A percentile compares a stretch with the other conserved stretches of the same genome.
phyloP scores from a whole-genome alignment of 2,888 invertebrate species.

The Panopea generosa region DNA sequence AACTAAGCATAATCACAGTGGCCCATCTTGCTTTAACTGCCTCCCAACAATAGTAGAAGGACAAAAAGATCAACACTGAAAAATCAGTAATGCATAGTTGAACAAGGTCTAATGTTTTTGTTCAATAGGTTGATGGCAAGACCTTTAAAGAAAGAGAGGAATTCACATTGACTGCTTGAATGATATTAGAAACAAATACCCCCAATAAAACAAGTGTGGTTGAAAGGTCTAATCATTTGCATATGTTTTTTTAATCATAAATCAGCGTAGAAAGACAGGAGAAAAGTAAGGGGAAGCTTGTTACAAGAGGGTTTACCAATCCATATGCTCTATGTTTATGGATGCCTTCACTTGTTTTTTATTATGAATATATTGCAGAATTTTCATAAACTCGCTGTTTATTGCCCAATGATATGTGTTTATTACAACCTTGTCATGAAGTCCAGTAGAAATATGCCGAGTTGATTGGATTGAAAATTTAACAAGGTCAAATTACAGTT shows the following conservation, averaged over 20 bases:
- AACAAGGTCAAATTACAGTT: too few species aligned
- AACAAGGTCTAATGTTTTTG: too few species aligned
- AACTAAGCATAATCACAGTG: too few species aligned
- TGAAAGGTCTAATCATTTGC: conserved; percentile 28
- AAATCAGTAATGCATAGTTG: too few species aligned
- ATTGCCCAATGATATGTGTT: conserved; percentile 23
- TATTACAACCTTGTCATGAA: neutral
- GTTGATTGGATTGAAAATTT: too few species aligned
- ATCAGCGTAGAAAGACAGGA: conserved; percentile 8
- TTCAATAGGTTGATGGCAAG: too few species aligned
- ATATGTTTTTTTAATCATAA: conserved; percentile 33
- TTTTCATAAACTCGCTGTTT: conserved; percentile 34
- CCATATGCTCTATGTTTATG: conserved; percentile 28
- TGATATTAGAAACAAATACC: conserved; percentile 9
- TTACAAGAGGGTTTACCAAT: conserved; percentile 1
- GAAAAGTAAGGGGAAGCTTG: conserved; percentile 5
- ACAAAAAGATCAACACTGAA: too few species aligned
- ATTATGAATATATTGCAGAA: neutral
- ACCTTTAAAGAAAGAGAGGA: too few species aligned
- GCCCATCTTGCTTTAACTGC: too few species aligned
- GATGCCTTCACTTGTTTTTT: conserved; percentile 13
- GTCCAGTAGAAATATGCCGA: too few species aligned
- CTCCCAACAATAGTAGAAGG: too few species aligned
- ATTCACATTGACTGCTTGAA: too few species aligned
- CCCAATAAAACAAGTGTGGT: conserved; percentile 25